Base-by-base conservation (phyloP, 2,797 vertebrate genomes). In the Parambassis ranga region DNA sequence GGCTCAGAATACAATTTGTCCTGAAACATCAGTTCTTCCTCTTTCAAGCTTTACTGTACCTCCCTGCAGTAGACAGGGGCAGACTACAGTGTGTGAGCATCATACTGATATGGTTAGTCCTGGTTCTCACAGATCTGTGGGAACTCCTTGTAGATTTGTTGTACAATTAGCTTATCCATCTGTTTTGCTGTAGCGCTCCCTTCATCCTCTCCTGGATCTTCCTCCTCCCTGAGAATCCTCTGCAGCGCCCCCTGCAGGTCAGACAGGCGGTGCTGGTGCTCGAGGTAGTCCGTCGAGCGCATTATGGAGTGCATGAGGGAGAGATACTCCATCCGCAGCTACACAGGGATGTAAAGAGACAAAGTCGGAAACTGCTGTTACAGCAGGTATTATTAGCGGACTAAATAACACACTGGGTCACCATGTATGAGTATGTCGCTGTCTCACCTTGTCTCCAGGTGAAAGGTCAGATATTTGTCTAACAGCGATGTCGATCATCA, bases 251-350 rank as follows among this genome's bases (percentile, higher is more conserved):
- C 94, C 84, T 94, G 95, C 82, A 99, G 93, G 90, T 99, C 98
- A 0, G 90, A 24, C 3, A 96, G 87, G 27, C 97, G 95, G 84
- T 98, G 98, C 79, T 89, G 93, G 83, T 99, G 98, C 84, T 98
- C 94, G 32, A 96, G 86, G 82, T 98, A 99, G 66, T 96, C 93
- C 0, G 98, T 98, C 58, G 96, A 95, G 85, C 94, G 94, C 53
- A 99, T 92, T 75, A 98, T 94, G 13, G 95, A 94, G 35, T 95
- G 95, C 96, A 99, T 98, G 85, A 99, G 94, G 23, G 97, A 98
- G 5, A 99, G 93, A 81, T 98, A 98, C 86, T 99, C 97, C 96
- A 97, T 97, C 65, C 97, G 91, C 77, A 99, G 83, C 98, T 99
- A 86, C 72, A 52, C 31, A 55, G 41, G 23, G 49, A 36, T 36